Evolutionary conservation across 2,797 vertebrate genomes (phyloP), one percentile per base, ranked within the genome.

Genomic region (Tympanoctomys barrerae): DNA sequence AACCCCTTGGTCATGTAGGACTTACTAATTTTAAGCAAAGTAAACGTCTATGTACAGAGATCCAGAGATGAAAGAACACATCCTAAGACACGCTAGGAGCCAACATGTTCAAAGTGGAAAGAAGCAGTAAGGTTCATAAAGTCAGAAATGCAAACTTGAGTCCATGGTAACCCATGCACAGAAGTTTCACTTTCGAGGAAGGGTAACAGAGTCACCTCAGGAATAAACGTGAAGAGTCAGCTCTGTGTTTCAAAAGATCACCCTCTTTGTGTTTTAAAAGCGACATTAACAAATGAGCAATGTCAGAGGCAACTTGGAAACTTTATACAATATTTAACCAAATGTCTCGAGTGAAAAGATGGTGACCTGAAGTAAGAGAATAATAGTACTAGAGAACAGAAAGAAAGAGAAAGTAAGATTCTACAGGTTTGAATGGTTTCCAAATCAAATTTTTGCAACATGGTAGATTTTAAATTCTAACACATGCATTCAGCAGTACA

Each of bases 371-470:
- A 92, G 14, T 31, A 42, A 96, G 73, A 59, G 36, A 93, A 83
- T 59, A 42, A 42, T 42, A 42, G 42, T 42, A 42, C 42, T 42
- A 42, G 39, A 94, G n/a, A 84, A 46, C 1, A 84, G 31, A 7
- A 66, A 71, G 64, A 86, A 33, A 82, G 5, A 78, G 33, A 9
- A 68, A 12, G 66, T 52, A 75, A 89, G 33, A 70, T 16, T 71
- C n/a, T 82, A 33, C 18, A 79, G 36, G 31, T 78, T 33, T 87
- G 78, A 19, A 66, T 66, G 14, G 26, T 33, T 64, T 33, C 52
- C 92, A 94, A 73, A 68, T n/a, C 57, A 81, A 94, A 93, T n/a
- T 68, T n/a, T 62, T 66, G 62, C 39, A 89, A 28, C 36, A 89
- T 0, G 3, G 18, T n/a, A 8, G 61, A 81, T 89, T 79, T 89